Base-by-base conservation (phyloP, 2,888 invertebrate species). In the Sepioteuthis lessoniana region DNA sequence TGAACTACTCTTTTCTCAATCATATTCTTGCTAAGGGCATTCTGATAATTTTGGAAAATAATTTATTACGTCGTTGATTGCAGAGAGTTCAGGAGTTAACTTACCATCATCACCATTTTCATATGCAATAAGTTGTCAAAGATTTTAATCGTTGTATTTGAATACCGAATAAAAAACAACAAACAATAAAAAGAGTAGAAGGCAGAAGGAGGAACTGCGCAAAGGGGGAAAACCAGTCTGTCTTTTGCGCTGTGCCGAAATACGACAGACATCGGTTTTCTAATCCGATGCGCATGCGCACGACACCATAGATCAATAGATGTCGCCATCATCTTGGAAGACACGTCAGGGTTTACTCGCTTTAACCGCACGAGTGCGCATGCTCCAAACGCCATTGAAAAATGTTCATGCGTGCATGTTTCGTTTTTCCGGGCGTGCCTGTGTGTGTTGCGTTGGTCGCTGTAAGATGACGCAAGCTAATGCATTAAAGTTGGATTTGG, bases 251-350 rank as follows among this genome's bases (percentile, higher is more conserved):
- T 76, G n/a, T n/a, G 76, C 76, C n/a, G n/a, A 76, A 16, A 35
- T n/a, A 16, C 76, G 76, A 35, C 35, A 76, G 76, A 76, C 76
- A 35, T 76, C n/a, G 13, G n/a, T 76, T n/a, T 76, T 35, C 13
- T 76, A 35, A 76, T 76, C n/a, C 35, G 13, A 10, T 76, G 76
- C 76, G 76, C 76, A 35, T 76, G 76, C 76, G 76, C 76, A 76
- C 13, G n/a, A 76, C 76, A 76, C 76, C 76, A 76, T 76, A 76
- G 76, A 76, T 76, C 76, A 76, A 76, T 76, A 76, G 76, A 76
- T 76, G 76, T 76, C 76, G 76, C 76, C 76, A n/a, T 76, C 76
- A 76, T 76, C 35, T 21, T 25, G n/a, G 76, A n/a, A n/a, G 35
- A 76, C 13, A n/a, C n/a, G n/a, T n/a, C 76, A 76, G 35, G 76